Conservation (phyloP, 1,140 invertebrate genomes). For the Myzus persicae region DNA sequence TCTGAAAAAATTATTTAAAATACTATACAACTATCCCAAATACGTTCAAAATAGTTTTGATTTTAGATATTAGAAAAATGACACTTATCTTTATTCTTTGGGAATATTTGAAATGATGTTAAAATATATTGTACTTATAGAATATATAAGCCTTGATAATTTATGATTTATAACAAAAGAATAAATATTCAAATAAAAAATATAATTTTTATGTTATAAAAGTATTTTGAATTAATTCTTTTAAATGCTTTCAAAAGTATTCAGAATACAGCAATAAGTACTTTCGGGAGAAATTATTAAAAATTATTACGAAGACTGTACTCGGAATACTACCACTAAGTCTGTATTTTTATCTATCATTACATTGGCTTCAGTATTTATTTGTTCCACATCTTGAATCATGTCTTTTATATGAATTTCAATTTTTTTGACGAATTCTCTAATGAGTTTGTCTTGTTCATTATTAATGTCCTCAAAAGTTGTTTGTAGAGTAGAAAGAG, state of each 20-base stretch:
- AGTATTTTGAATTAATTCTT: background rate
- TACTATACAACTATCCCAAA: background rate
- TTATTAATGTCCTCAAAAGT: background rate
- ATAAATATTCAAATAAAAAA: no score
- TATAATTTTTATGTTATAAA: background rate
- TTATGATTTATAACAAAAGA: background rate
- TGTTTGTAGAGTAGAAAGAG: background rate
- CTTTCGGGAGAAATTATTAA: background rate
- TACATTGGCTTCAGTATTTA: constrained; percentile 16
- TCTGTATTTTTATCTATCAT: background rate
- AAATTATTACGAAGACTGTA: background rate
- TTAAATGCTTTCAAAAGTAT: background rate
- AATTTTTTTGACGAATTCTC: constrained; percentile 38
- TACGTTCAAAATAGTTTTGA: no score
- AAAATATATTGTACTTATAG: background rate
- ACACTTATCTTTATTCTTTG: no score
- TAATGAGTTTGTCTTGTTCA: constrained; percentile 24
- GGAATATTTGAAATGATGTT: background rate
- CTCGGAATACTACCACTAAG: background rate
- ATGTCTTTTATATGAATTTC: constrained; percentile 25
- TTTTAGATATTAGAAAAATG: no score
- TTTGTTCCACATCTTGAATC: background rate
- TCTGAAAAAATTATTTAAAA: background rate
- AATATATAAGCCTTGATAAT: background rate
- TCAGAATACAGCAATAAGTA: no score